Evolutionary conservation across 2,797 vertebrate genomes (phyloP), one percentile per base, ranked within the genome.

Genomic region (Brachyrhaphis roseni): DNA sequence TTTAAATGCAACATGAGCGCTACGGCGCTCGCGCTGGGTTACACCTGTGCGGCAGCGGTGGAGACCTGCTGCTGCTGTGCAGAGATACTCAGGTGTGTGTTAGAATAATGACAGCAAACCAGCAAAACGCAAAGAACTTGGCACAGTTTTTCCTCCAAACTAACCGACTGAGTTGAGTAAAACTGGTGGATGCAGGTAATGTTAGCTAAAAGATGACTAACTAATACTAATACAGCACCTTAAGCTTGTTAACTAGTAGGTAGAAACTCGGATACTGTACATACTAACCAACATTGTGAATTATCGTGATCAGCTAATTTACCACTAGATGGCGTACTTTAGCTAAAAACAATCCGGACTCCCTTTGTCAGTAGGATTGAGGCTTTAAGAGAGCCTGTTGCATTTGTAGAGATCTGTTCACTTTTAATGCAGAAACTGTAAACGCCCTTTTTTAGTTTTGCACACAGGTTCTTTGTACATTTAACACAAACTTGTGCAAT

Each of bases 311-410:
- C 16, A 46, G 11, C 34, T 41, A 15, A n/a, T 3, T 15, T 1
- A n/a, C 45, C 93, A 46, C 90, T 89, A 94, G 93, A 83, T 91
- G 93, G 90, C 2, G 87, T 68, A 76, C 81, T 91, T 79, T 4
- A 59, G 68, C 87, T 79, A 62, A 45, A 43, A 16, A 15, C 34
- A 34, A 66, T 72, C 78, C 23, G 20, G 64, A 2, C 28, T 55
- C 4, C 66, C 45, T 26, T 45, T 3, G 0, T 70, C n/a, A 28
- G 59, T 84, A 11, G 4, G 86, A 91, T 88, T 85, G 93, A 82
- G 93, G 86, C 80, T 5, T 26, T 39, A 26, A 59, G 79, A 77
- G 43, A 41, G 55, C 46, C 34, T 41, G 10, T 28, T 74, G 16
- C 45, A 41, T 72, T 74, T 68, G 11, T 26, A 79, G 59, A 64